A percentile compares a stretch with the other conserved stretches of the same genome.
Conservation (phyloP, 2,797 vertebrate species). For the Apogon hyalosoma region DNA sequence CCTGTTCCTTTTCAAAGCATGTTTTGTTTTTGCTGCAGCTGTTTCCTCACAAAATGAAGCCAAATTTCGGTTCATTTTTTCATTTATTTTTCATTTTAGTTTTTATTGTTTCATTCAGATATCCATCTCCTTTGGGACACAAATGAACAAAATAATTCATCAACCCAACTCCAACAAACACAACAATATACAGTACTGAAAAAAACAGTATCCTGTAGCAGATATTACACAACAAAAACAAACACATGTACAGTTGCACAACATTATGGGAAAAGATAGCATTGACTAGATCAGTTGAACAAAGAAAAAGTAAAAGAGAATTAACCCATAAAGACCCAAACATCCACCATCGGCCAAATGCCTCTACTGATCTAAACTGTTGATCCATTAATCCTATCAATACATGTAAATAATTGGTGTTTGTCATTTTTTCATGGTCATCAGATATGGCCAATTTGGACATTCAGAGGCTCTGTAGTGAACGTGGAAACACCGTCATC, state of each 20-base stretch:
- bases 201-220: neutral
- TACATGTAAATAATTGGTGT: too few species aligned
- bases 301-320: too few species aligned
- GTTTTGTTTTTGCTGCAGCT: constrained; percentile 2
- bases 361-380: too few species aligned
- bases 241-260: constrained; percentile 36
- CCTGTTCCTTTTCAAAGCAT: neutral
- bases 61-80: neutral
- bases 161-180: constrained; percentile 17
- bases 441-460: too few species aligned
- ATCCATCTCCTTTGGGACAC: neutral
- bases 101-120: constrained; percentile 34
- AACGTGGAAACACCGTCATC: too few species aligned
- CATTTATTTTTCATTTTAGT: neutral
- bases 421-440: too few species aligned
- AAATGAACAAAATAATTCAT: constrained; percentile 20
- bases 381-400: too few species aligned
- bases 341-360: too few species aligned
- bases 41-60: neutral
- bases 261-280: constrained; percentile 12
- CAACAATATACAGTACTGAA: constrained; percentile 7
- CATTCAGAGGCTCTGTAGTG: too few species aligned
- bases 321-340: too few species aligned
- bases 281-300: constrained; percentile 8
- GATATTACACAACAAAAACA: constrained; percentile 36